These are phyloP conservation scores for Coccyzus lansbergi DNA, from an alignment of 2,797 vertebrate genomes.

Conservation along the genomic window DNA sequence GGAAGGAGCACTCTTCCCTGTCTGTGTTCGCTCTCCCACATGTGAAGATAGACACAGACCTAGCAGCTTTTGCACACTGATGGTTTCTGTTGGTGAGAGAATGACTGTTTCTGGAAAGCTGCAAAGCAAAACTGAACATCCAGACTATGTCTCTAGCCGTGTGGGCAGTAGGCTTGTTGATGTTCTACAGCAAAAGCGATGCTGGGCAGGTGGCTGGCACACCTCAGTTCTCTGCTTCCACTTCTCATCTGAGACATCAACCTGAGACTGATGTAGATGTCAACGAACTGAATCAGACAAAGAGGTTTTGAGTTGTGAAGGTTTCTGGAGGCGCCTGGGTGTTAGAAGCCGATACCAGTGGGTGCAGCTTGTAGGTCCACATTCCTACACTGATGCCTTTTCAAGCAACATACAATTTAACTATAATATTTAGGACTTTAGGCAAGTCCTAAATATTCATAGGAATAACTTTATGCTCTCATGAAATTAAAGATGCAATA, in stretches of 20 bases:
- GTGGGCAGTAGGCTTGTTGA: background rate
- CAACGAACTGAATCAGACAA: background rate
- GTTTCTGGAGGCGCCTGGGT: background rate
- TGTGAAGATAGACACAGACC: background rate
- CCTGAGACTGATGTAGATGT: background rate
- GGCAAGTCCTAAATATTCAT: background rate
- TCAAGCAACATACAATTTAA: background rate
- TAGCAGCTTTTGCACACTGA: background rate
- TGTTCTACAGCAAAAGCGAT: background rate
- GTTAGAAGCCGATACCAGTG: background rate
- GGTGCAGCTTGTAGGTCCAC: fast-evolving
- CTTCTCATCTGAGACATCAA: background rate
- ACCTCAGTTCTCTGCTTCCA: background rate
- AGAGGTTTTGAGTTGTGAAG: background rate
- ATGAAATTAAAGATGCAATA: background rate
- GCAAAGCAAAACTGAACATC: background rate
- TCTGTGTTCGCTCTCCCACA: background rate
- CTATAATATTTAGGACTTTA: too few relatives aligned
- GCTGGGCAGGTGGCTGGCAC: background rate
- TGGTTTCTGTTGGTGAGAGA: background rate
- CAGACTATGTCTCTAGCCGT: background rate
- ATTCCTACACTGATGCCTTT: background rate
- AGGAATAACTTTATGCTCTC: background rate
- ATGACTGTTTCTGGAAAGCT: background rate
- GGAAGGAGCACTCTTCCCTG: background rate